Evolutionary conservation across 2,113 vertebrate species (phyloP).

Genomic region (Sylvilagus bachmani): DNA sequence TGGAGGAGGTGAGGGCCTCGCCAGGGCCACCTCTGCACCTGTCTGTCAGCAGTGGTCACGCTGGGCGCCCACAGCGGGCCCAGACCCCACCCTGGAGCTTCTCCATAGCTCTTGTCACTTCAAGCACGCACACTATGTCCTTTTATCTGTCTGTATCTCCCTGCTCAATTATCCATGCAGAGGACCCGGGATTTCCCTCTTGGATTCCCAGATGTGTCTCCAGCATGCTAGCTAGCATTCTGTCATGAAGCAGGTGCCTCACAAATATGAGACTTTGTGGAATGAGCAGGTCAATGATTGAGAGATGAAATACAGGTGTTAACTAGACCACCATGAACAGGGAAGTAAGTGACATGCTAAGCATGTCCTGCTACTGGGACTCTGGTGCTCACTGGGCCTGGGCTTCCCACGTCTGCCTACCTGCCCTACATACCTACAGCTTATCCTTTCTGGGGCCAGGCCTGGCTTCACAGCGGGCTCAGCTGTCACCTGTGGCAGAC

Average conservation of each 20-base stretch:
- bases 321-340: not conserved
- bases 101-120: no score
- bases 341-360: not conserved
- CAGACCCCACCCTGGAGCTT: accelerated
- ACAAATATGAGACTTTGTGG: not conserved
- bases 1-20: conserved; percentile 93
- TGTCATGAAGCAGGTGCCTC: not conserved
- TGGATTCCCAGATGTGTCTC: not conserved
- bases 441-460: not conserved
- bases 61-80: accelerated
- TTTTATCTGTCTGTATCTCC: not conserved
- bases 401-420: not conserved
- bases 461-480: not conserved
- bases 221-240: not conserved
- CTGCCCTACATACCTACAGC: not conserved
- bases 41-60: accelerated
- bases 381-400: not conserved
- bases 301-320: not conserved
- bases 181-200: not conserved
- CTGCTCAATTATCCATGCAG: not conserved
- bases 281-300: not conserved
- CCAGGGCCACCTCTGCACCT: accelerated
- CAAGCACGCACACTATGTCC: no score
- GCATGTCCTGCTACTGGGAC: not conserved
- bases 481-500: not conserved